phyloP scores from a whole-genome alignment of 1,140 invertebrate genomes.

The Trichonephila clavata region DNA sequence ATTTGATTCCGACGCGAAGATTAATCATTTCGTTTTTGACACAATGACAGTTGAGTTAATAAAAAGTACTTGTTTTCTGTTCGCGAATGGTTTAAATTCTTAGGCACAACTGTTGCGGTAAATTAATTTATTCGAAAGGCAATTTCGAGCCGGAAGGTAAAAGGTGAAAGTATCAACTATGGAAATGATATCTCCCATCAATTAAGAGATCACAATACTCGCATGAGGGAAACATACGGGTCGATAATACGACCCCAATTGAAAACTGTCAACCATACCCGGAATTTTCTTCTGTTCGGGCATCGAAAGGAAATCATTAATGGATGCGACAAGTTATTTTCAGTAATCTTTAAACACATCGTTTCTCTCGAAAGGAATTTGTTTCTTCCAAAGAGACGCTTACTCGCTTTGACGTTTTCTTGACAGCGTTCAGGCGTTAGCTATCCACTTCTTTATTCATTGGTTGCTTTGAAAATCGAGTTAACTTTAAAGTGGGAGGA shows the following conservation, averaged over 20 bases:
- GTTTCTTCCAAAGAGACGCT: neutral
- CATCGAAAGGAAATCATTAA: conserved; percentile 2
- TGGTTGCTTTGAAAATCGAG: neutral
- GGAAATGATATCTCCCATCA: conserved; percentile 2
- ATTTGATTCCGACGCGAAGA: too few species aligned
- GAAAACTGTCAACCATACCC: neutral
- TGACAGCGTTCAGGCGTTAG: neutral
- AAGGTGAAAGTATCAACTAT: neutral
- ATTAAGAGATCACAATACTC: neutral
- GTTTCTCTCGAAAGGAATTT: conserved; percentile 19
- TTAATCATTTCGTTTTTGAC: too few species aligned
- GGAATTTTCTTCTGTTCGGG: neutral
- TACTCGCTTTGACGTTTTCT: conserved; percentile 13
- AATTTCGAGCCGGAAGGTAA: neutral
- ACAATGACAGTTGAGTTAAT: too few species aligned
- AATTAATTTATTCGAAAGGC: conserved; percentile 1
- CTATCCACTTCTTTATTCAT: neutral
- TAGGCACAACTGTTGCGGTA: too few species aligned
- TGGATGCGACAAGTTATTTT: conserved; percentile 31
- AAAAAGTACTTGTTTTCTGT: too few species aligned
- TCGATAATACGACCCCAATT: conserved; percentile 25
- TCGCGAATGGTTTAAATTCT: too few species aligned
- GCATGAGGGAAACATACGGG: neutral
- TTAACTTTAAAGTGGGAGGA: conserved; percentile 6
- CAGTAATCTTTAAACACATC: conserved; percentile 31